phyloP scores from a whole-genome alignment of 1,140 invertebrate genomes.

The Branchinecta lindahli region DNA sequence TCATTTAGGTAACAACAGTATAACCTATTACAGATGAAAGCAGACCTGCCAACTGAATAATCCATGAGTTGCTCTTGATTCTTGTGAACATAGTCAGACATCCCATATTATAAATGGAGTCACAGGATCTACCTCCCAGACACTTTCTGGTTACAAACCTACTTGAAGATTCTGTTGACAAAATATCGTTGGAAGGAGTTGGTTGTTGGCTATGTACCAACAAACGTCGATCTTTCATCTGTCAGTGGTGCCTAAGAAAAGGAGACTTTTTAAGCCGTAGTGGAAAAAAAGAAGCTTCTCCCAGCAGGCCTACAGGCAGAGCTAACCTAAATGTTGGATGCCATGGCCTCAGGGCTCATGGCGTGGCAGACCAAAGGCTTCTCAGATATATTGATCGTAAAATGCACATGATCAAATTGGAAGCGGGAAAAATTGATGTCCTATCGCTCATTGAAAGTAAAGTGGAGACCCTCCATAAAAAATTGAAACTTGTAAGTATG shows the following conservation, averaged over 20 bases:
- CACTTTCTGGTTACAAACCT: too few species aligned
- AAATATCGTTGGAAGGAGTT: background rate
- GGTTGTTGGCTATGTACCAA: background rate
- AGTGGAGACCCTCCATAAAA: background rate
- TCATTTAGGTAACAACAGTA: too few species aligned
- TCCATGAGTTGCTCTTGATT: too few species aligned
- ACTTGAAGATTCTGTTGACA: background rate
- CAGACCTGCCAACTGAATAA: too few species aligned
- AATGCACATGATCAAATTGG: background rate
- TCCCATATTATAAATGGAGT: too few species aligned
- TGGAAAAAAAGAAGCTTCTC: background rate
- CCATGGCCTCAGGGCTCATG: background rate
- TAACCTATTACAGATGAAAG: too few species aligned
- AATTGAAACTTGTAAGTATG: background rate
- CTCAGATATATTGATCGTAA: background rate
- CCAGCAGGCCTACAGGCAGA: background rate
- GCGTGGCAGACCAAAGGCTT: background rate
- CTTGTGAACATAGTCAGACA: too few species aligned
- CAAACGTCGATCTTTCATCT: background rate
- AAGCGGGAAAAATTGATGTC: background rate
- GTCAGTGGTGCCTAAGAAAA: conserved; percentile 6
- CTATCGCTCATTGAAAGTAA: background rate
- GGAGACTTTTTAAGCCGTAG: background rate
- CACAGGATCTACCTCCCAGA: too few species aligned
- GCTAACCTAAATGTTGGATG: background rate